phyloP scores from a whole-genome alignment of 2,113 vertebrate genomes.

The Oryzias curvinotus region DNA sequence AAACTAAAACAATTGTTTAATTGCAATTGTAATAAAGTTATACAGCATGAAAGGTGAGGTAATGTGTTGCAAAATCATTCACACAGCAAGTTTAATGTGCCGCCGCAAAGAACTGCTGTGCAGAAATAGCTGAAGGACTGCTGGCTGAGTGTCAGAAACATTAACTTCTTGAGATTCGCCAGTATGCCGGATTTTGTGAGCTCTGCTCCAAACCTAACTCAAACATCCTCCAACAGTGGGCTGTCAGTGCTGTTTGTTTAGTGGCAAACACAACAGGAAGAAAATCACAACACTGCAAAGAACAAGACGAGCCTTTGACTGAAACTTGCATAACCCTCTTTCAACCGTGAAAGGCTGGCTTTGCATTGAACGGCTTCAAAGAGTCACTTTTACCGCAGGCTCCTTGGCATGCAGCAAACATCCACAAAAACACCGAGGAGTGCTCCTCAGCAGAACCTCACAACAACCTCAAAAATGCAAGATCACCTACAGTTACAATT shows the following conservation, averaged over 20 bases:
- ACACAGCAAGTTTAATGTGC: too few species aligned
- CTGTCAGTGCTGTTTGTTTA: conserved; percentile 69
- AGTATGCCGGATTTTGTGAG: conserved; percentile 21
- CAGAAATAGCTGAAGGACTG: too few species aligned
- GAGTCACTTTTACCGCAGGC: conserved; percentile 44
- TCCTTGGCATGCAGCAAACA: conserved; percentile 61
- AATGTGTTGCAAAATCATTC: too few species aligned
- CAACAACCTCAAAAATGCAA: neutral
- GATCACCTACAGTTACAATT: too few species aligned
- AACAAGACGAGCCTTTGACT: conserved; percentile 59
- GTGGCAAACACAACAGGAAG: conserved; percentile 58
- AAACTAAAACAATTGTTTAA: too few species aligned
- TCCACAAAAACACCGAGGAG: conserved; percentile 8
- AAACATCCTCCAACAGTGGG: conserved; percentile 51
- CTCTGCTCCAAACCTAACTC: conserved; percentile 44
- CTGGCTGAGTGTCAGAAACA: neutral
- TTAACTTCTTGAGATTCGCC: conserved; percentile 15
- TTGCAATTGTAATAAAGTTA: too few species aligned
- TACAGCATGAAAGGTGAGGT: too few species aligned
- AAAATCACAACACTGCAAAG: conserved; percentile 59
- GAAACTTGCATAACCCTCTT: too few species aligned
- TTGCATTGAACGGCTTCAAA: conserved; percentile 39
- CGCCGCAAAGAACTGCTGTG: too few species aligned
- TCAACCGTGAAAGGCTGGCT: conserved; percentile 50
- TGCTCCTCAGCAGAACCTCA: neutral